Conservation (phyloP, 92 coral and sea anemone species). For the Isaurus tuberculatus region DNA sequence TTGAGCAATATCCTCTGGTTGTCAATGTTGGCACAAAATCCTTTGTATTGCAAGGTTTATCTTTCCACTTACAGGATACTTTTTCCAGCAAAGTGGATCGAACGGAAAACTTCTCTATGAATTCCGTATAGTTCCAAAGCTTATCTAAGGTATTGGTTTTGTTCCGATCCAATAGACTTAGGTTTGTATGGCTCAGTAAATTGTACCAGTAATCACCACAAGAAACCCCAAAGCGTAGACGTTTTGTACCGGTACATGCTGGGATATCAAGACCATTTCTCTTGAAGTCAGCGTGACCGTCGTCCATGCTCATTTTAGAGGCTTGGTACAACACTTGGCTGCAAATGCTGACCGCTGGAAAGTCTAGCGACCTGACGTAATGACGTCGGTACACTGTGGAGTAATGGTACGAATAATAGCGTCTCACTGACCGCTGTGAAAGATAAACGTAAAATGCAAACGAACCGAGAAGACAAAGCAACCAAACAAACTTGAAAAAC, state of each 20-base stretch:
- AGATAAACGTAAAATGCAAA: conserved; percentile 15
- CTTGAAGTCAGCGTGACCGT: neutral
- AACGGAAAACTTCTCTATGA: neutral
- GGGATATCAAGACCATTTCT: conserved; percentile 13
- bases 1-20: conserved; percentile 13
- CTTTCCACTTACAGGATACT: too few relatives aligned
- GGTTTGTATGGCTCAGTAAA: neutral
- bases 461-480: conserved; percentile 19
- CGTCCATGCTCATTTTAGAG: neutral
- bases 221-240: neutral
- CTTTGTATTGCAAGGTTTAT: neutral
- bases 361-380: conserved; percentile 24
- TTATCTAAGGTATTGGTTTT: neutral
- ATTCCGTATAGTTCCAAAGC: conserved; percentile 10
- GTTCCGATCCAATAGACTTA: neutral
- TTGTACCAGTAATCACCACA: conserved; percentile 10
- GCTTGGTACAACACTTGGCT: neutral
- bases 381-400: conserved; percentile 16
- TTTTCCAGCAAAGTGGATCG: too few relatives aligned
- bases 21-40: neutral
- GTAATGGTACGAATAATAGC: conserved; percentile 21
- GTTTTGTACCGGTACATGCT: conserved; percentile 23
- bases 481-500: conserved; percentile 22
- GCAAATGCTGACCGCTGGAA: conserved; percentile 43
- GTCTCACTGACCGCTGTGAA: conserved; percentile 34